Evolutionary conservation across 2,113 vertebrate genomes (phyloP), one percentile per base, ranked within the genome.

Genomic region (Riparia riparia): DNA sequence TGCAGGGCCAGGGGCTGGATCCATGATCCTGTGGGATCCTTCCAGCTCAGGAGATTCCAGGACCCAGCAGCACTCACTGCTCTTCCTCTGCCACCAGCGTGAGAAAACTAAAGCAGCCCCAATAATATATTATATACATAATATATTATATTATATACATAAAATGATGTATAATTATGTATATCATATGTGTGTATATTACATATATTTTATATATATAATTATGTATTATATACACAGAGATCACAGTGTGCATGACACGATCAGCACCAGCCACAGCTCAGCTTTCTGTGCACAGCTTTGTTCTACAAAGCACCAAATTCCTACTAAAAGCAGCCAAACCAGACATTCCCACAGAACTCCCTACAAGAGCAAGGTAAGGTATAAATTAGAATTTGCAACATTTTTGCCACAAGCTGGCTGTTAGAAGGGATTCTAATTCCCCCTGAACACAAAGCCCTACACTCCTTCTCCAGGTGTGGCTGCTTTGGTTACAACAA

Each of bases 1-100:
- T 0, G 41, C 84, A 87, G 41, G 56, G 47, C 0, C 47, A 29
- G 47, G 63, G 24, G 18, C 1, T 39, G 56, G 0, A 0, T 0
- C 17, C 6, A 32, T 17, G 5, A 31, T 63, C 41, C 3, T 12
- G 41, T 0, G 65, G 49, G 6, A 17, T 18, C 64, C 8, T 41
- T 2, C 74, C 18, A 15, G 1, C n/a, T 63, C n/a, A 41, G 56
- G 12, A n/a, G 12, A 47, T 28, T 39, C 44, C 72, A 86, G 37
- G 14, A 60, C 32, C 26, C n/a, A n/a, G 65, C 6, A 84, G 39
- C 31, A 53, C 53, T 31, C 42, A 14, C 45, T 58, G 53, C 26
- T 68, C 11, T 9, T 26, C 28, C 70, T 22, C 9, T 25, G 45
- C 42, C 34, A 49, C 7, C 39, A 54, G 14, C 3, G 2, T 5